These are phyloP conservation scores for Botrylloides violaceus DNA, from an alignment of 23 tunicate species.

Conservation along the genomic window DNA sequence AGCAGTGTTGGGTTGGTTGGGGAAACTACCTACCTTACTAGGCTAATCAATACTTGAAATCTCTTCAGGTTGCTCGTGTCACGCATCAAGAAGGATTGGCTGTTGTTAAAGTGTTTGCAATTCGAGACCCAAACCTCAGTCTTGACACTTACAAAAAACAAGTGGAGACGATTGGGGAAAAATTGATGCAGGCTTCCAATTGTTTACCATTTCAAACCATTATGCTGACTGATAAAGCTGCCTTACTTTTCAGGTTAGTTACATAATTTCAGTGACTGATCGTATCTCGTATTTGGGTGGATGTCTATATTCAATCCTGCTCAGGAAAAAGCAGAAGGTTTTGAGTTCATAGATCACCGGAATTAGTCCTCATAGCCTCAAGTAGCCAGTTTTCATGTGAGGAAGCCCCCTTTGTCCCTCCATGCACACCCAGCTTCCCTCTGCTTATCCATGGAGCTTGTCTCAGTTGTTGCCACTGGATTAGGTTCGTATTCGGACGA, in stretches of 20 bases:
- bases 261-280: not conserved
- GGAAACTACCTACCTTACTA: too few species aligned
- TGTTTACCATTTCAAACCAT: slow-evolving; percentile 67
- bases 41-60: too few species aligned
- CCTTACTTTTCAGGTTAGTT: slow-evolving; percentile 34
- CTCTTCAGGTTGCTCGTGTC: slow-evolving; percentile 56
- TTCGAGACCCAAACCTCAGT: slow-evolving; percentile 48
- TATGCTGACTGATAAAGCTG: slow-evolving; percentile 56
- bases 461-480: too few species aligned
- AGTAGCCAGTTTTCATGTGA: not conserved
- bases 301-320: not conserved
- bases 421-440: too few species aligned
- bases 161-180: slow-evolving; percentile 27
- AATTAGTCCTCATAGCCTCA: not conserved
- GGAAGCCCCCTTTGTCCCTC: too few species aligned
- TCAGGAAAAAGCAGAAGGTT: too few species aligned
- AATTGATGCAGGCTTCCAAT: slow-evolving; percentile 63
- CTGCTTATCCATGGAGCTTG: too few species aligned
- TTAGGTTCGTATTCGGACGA: too few species aligned
- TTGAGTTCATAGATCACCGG: not conserved
- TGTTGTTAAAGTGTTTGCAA: slow-evolving; percentile 89
- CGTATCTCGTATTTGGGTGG: not conserved
- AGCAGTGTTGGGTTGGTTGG: too few species aligned
- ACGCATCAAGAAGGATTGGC: slow-evolving; percentile 54
- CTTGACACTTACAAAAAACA: slow-evolving; percentile 55